Evolutionary conservation across 2,113 vertebrate genomes (phyloP), one percentile per base, ranked within the genome.

Genomic region (Cyprinodon tularosa): DNA sequence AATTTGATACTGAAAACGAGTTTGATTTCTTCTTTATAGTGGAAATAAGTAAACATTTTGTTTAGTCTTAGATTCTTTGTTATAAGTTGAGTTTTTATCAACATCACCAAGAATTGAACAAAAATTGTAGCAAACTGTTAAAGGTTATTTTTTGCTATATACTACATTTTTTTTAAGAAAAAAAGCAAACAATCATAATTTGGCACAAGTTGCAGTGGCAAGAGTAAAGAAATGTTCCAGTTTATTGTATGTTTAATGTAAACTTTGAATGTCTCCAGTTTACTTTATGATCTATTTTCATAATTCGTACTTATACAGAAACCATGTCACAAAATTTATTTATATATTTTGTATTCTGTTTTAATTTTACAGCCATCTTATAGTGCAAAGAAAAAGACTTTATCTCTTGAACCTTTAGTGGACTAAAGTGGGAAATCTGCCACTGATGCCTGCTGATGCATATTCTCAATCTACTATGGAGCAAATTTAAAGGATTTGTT

Each of bases 1-100:
- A 15, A 83, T 71, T 87, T 81, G 82, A 85, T 85, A 53, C 72
- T 81, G 86, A 89, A 88, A 84, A 90, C 87, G 86, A n/a, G 89
- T 84, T 66, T 86, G 76, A 81, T 1, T 5, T 39, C 36, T 12
- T 53, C 63, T 47, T 8, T 45, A 8, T 45, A 12, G 44, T 11
- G 44, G 44, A 45, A 45, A 45, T 45, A 45, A 45, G 44, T 45
- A 45, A 0, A 45, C 12, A 11, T 10, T 53, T 20, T 53, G 15
- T n/a, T 9, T 20, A 20, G 9, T 57, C 6, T 2, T 15, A 20
- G 17, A 15, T 20, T 15, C 7, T 57, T 3, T 53, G 9, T 15
- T n/a, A 57, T 20, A 57, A 8, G 7, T 57, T 9, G 20, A 15
- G 6, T 4, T 53, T 53, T 29, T 53, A 20, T 15, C 20, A 9